phyloP scores from a whole-genome alignment of 2,113 vertebrate genomes.

The Hydrolagus affinis region DNA sequence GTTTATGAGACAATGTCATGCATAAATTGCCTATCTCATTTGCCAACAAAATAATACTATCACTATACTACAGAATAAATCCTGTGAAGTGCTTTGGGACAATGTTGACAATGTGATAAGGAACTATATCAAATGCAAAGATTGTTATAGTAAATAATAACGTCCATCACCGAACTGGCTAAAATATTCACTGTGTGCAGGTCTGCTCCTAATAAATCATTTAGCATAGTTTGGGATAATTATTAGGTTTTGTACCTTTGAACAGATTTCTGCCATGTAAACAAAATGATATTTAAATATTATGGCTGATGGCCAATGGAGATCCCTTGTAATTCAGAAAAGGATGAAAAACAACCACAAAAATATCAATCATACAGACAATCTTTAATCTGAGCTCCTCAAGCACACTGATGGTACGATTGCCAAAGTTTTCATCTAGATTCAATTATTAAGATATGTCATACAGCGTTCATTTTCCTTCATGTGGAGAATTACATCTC shows the following conservation, averaged over 20 bases:
- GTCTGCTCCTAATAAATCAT: conserved; percentile 8
- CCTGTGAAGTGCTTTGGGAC: too few relatives aligned
- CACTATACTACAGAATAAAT: too few relatives aligned
- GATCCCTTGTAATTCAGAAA: not conserved
- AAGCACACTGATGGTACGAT: conserved; percentile 11
- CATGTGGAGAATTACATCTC: conserved; percentile 5
- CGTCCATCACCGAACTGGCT: not conserved
- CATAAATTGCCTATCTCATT: too few relatives aligned
- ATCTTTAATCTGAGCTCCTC: not conserved
- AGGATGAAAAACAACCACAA: not conserved
- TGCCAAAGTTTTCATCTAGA: not conserved
- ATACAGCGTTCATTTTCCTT: conserved; percentile 13
- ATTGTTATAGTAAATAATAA: not conserved
- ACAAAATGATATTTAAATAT: conserved; percentile 23
- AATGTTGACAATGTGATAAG: too few relatives aligned
- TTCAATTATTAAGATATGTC: conserved; percentile 17
- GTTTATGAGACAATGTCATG: too few relatives aligned
- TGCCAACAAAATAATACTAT: too few relatives aligned
- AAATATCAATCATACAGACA: conserved; percentile 15
- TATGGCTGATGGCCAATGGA: not conserved
- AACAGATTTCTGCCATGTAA: not conserved
- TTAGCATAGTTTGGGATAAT: not conserved
- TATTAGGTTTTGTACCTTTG: not conserved
- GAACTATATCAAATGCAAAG: too few relatives aligned
- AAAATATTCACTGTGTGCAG: not conserved